Evolutionary conservation across 1,140 invertebrate genomes (phyloP).

Genomic region (Macrocentrus cingulum): DNA sequence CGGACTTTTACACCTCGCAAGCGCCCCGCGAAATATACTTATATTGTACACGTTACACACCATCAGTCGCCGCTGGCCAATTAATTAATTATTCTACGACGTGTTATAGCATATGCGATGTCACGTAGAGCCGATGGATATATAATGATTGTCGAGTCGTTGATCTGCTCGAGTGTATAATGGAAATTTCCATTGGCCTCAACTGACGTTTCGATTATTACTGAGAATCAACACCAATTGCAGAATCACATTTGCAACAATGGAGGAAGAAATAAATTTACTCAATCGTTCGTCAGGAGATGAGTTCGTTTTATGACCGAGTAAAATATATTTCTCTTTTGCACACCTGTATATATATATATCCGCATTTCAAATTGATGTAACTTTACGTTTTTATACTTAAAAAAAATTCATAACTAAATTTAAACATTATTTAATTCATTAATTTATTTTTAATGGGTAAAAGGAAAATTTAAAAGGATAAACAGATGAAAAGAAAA

Average conservation of each 20-base stretch:
- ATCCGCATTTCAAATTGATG: too few species aligned
- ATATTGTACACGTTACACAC: not conserved
- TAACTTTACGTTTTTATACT: too few species aligned
- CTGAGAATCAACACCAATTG: not conserved
- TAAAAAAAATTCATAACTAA: too few species aligned
- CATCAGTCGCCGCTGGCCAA: slow-evolving; percentile 16
- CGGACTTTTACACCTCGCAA: slow-evolving; percentile 5
- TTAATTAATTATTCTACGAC: slow-evolving; percentile 22
- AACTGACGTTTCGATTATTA: not conserved
- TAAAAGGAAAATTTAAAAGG: too few species aligned
- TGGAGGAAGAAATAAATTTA: not conserved
- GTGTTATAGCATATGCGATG: slow-evolving; percentile 17
- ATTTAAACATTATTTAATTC: too few species aligned
- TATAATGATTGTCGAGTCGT: slow-evolving; percentile 13
- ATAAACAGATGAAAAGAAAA: too few species aligned
- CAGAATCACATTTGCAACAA: not conserved
- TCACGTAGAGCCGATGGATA: slow-evolving; percentile 18
- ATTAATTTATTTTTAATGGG: too few species aligned
- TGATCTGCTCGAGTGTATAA: not conserved
- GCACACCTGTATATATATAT: too few species aligned
- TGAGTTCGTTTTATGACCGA: not conserved
- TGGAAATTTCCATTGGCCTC: slow-evolving; percentile 8
- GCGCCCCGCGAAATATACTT: too few species aligned
- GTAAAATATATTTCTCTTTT: too few species aligned
- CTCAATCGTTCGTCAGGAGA: not conserved